phyloP scores from a whole-genome alignment of 2,113 vertebrate species.

The Lycaon pictus region DNA sequence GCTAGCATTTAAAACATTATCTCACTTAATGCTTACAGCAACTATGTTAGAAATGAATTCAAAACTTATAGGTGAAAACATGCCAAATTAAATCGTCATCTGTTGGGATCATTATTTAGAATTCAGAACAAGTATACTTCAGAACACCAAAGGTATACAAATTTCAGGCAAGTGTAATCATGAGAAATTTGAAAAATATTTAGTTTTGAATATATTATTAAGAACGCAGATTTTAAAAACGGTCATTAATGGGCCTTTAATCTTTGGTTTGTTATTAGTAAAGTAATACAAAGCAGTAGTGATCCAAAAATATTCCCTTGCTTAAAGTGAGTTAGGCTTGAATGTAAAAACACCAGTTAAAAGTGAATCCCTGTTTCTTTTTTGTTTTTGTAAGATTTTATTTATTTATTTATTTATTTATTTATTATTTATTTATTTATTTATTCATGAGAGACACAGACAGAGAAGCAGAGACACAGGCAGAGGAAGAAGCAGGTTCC shows the following conservation, averaged over 20 bases:
- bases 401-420: too few relatives aligned
- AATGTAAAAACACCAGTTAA: not conserved
- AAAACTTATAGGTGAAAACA: not conserved
- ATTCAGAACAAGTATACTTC: not conserved
- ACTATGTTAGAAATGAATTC: not conserved
- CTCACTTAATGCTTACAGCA: not conserved
- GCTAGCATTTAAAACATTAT: not conserved
- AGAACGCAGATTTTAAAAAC: not conserved
- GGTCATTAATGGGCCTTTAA: not conserved
- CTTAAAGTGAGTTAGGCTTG: not conserved
- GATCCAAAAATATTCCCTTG: not conserved
- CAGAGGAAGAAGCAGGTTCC: too few relatives aligned
- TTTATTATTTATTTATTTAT: too few relatives aligned
- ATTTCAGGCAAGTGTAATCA: not conserved
- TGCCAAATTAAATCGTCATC: not conserved
- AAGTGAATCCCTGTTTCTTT: not conserved
- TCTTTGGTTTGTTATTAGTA: not conserved
- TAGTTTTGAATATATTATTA: not conserved
- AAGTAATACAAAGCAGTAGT: not conserved
- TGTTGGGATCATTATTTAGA: not conserved
- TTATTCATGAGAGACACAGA: too few relatives aligned
- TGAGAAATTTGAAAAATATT: not conserved
- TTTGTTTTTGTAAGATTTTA: too few relatives aligned
- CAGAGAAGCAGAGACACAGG: too few relatives aligned
- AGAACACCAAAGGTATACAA: not conserved